Evolutionary conservation across 1,140 invertebrate genomes (phyloP).

Genomic region (Eupristina koningsbergeri): DNA sequence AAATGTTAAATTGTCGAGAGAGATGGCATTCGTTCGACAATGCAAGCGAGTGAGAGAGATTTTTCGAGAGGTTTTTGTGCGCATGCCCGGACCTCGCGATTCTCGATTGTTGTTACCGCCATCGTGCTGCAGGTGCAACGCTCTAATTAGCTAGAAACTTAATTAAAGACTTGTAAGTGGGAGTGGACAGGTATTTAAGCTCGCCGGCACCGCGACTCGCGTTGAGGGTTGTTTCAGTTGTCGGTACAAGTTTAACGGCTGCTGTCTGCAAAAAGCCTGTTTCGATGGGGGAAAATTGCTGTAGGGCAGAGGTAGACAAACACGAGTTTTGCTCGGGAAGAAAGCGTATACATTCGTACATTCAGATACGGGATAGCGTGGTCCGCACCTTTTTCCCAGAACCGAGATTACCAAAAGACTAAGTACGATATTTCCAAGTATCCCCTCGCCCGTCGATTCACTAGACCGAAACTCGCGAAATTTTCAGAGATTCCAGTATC

Average conservation of each 20-base stretch:
- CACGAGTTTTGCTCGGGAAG: not conserved
- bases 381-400: too few relatives aligned
- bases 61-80: too few relatives aligned
- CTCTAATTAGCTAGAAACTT: constrained; percentile 46
- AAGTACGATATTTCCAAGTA: too few relatives aligned
- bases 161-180: constrained; percentile 35
- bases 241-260: not conserved
- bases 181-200: too few relatives aligned
- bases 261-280: too few relatives aligned
- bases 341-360: not conserved
- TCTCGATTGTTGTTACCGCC: constrained; percentile 11
- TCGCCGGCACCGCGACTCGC: not conserved
- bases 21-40: not conserved
- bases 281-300: too few relatives aligned
- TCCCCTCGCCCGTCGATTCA: not conserved
- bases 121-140: constrained; percentile 40
- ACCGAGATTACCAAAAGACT: too few relatives aligned
- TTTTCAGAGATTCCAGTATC: constrained; percentile 34
- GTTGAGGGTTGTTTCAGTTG: constrained; percentile 11
- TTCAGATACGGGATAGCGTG: not conserved
- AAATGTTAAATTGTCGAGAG: not conserved
- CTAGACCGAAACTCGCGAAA: constrained; percentile 19
- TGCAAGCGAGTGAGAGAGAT: too few relatives aligned
- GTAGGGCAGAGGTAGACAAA: too few relatives aligned
- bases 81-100: not conserved